Evolutionary conservation across 2,113 vertebrate species (phyloP).

Genomic region (Trichomycterus rosablanca): DNA sequence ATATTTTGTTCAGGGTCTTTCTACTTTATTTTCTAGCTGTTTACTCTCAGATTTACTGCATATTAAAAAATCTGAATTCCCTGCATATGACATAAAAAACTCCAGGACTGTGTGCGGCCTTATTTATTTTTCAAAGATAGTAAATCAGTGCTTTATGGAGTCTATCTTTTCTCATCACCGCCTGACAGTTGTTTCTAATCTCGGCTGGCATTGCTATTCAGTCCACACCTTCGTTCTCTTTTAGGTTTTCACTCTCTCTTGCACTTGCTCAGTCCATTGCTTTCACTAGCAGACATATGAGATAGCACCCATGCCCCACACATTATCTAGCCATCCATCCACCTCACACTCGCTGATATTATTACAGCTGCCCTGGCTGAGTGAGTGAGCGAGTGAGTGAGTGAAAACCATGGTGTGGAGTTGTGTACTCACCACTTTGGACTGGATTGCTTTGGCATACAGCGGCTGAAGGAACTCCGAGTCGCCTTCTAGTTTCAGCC

Average conservation of each 20-base stretch:
- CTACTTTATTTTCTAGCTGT: too few relatives aligned
- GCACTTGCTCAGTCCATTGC: slow-evolving; percentile 16
- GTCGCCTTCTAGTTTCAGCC: slow-evolving; percentile 92
- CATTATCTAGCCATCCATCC: slow-evolving; percentile 52
- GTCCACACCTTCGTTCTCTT: slow-evolving; percentile 23
- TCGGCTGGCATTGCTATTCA: slow-evolving; percentile 15
- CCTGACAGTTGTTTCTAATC: slow-evolving; percentile 27
- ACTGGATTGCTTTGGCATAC: slow-evolving; percentile 99
- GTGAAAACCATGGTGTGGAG: neutral
- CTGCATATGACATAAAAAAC: too few relatives aligned
- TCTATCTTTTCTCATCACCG: slow-evolving; percentile 4
- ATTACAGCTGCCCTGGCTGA: slow-evolving; percentile 33
- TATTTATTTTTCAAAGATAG: too few relatives aligned
- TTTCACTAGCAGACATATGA: slow-evolving; percentile 43
- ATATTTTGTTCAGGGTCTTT: too few relatives aligned
- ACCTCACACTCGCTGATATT: slow-evolving; percentile 40
- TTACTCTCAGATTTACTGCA: too few relatives aligned
- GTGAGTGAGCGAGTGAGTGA: slow-evolving; percentile 40
- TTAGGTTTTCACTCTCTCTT: slow-evolving; percentile 34
- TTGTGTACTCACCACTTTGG: slow-evolving; percentile 84
- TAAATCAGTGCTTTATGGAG: neutral
- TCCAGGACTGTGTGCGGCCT: too few relatives aligned
- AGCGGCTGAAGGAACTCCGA: slow-evolving; percentile 98
- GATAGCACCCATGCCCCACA: slow-evolving; percentile 40
- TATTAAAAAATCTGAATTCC: too few relatives aligned